Base-by-base conservation (phyloP, 1,140 invertebrate species). In the Drosophila cardini region DNA sequence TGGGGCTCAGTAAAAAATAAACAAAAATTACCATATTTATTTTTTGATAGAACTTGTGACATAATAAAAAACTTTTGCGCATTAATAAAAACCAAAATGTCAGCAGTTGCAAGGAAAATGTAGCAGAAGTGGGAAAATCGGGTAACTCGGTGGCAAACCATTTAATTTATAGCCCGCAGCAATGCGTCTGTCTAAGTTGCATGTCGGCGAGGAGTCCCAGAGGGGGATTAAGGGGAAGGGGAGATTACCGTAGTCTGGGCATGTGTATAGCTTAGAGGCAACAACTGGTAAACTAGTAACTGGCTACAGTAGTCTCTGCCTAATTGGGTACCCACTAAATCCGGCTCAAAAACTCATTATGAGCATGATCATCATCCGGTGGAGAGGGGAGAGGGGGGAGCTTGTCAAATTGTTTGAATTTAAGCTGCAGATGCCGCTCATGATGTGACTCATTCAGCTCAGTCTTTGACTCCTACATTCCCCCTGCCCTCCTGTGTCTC, bases 341-440 rank as follows among this genome's bases (percentile, higher is more conserved):
- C 42, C 55, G 34, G 65, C 50, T 34, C 26, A 32, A 43, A 38
- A 68, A 61, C 82, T 87, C 82, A 87, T 86, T 81, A 83, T 55
- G 60, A 61, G 34, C 13, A 52, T 56, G 69, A 80, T 78, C 72
- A 80, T 73, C 65, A 65, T 73, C 55, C 60, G 46, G 81, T 38
- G 34, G 5, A 26, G 21, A 5, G 46, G 67, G 81, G 46, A 56
- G 72, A 26, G 21, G 21, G 46, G 67, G 81, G 46, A 56, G 72
- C 64, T 70, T 83, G 83, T 87, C 83, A 86, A 86, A 83, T 87
- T 83, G 84, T 72, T 76, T 71, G 71, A 86, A 87, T 87, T 86
- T 55, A 63, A 70, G 73, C 63, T 40, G 43, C 71, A 63, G 55
- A 58, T 74, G 72, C 32, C 21, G 21, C 13, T 34, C 40, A 21